Conservation (phyloP, 2,888 invertebrate species). For the Eulithis prunata region DNA sequence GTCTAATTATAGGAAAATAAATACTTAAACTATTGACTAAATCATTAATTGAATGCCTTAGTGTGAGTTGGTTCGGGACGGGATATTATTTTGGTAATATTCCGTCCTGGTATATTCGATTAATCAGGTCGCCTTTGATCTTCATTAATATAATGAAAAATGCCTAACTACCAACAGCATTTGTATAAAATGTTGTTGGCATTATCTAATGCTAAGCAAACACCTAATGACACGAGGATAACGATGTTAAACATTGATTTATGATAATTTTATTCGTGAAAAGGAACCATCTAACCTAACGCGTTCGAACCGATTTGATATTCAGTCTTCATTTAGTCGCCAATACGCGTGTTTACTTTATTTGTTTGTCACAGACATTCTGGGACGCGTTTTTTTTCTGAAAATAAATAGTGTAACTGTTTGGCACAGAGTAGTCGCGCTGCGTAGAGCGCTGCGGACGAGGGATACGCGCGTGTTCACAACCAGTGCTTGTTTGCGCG, state of each 20-base stretch:
- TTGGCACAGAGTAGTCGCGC: slow-evolving; percentile 36
- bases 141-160: no score
- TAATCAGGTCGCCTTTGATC: no score
- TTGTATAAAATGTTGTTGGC: no score
- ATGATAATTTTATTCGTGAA: slow-evolving; percentile 60
- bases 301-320: slow-evolving; percentile 44
- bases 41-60: no score
- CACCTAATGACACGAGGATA: slow-evolving; percentile 47
- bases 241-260: slow-evolving; percentile 57
- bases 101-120: no score
- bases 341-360: slow-evolving; percentile 51
- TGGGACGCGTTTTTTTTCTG: slow-evolving; percentile 22
- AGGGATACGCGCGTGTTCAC: slow-evolving; percentile 52
- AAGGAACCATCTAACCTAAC: slow-evolving; percentile 24
- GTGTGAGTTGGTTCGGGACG: no score
- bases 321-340: slow-evolving; percentile 56
- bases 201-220: slow-evolving; percentile 50
- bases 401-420: slow-evolving; percentile 24
- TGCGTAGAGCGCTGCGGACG: slow-evolving; percentile 41
- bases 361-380: slow-evolving; percentile 21
- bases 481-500: slow-evolving; percentile 62
- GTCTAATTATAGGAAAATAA: no score
- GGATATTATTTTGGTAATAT: no score
- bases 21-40: no score
- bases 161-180: slow-evolving; percentile 11